phyloP scores from a whole-genome alignment of 2,888 invertebrate species.

The Apamea monoglypha region DNA sequence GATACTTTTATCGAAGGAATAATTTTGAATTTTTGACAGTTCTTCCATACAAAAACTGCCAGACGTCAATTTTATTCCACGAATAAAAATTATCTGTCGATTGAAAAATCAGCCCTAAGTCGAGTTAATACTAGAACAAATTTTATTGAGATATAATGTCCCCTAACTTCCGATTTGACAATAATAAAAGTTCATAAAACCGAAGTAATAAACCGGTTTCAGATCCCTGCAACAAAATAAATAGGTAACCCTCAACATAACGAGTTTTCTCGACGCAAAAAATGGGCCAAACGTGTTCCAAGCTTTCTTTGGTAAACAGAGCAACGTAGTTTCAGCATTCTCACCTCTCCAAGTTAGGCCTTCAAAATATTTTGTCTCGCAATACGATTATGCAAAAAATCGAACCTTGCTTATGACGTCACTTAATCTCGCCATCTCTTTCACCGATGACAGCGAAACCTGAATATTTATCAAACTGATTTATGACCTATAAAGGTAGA shows the following conservation, averaged over 20 bases:
- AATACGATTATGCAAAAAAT: neutral
- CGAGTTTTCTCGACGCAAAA: neutral
- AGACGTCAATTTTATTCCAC: too few relatives aligned
- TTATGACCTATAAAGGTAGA: constrained; percentile 14
- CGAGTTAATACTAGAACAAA: neutral
- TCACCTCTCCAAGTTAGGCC: neutral
- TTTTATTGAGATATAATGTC: neutral
- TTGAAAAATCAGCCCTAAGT: neutral
- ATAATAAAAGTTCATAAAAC: neutral
- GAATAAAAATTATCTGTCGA: too few relatives aligned
- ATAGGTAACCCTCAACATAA: neutral
- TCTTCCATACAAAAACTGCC: too few relatives aligned
- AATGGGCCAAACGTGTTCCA: neutral
- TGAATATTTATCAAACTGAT: neutral
- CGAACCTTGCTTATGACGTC: neutral
- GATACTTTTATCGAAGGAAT: too few relatives aligned
- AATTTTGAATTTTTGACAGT: too few relatives aligned
- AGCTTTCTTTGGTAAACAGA: constrained; percentile 15
- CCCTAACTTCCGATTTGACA: neutral
- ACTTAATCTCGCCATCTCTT: neutral
- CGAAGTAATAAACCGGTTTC: neutral
- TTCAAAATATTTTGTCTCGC: constrained; percentile 6
- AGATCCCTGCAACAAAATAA: neutral
- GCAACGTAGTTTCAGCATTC: neutral
- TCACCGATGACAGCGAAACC: constrained; percentile 2